A percentile compares a stretch with the other conserved stretches of the same genome.
Conservation (phyloP, 92 coral and sea anemone species). For the Micromussa lordhowensis region DNA sequence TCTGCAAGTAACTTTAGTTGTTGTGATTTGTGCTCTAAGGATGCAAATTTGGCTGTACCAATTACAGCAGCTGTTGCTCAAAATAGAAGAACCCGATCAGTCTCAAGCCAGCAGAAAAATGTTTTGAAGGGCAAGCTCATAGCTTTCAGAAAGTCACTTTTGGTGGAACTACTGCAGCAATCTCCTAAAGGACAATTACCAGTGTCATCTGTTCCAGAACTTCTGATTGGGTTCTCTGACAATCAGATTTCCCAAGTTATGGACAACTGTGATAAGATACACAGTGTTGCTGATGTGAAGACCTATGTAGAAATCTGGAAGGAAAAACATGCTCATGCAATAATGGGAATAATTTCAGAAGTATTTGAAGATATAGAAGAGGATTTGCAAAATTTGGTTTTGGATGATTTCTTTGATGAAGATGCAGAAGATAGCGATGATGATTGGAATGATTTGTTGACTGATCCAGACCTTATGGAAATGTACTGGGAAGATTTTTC, state of each 20-base stretch:
- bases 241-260: constrained; percentile 39
- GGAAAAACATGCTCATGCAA: constrained; percentile 41
- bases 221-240: constrained; percentile 32
- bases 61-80: constrained; percentile 6
- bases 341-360: constrained; percentile 30
- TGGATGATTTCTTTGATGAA: constrained; percentile 7
- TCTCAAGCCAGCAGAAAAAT: not conserved
- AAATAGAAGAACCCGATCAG: constrained; percentile 25
- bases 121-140: constrained; percentile 24
- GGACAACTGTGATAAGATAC: constrained; percentile 33
- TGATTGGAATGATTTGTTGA: no score
- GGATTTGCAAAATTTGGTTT: constrained; percentile 26
- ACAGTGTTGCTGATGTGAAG: constrained; percentile 11
- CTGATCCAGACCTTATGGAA: no score
- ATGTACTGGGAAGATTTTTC: no score
- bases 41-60: constrained; percentile 8
- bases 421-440: no score
- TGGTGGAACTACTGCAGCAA: no score
- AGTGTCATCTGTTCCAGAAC: constrained; percentile 23
- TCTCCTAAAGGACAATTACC: constrained; percentile 2
- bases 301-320: not conserved
- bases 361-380: constrained; percentile 36
- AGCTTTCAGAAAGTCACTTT: no score
- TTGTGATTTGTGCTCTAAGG: constrained; percentile 4
- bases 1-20: constrained; percentile 11